Evolutionary conservation across 2,113 vertebrate species (phyloP), one percentile per base, ranked within the genome.

Genomic region (Crypturellus undulatus): DNA sequence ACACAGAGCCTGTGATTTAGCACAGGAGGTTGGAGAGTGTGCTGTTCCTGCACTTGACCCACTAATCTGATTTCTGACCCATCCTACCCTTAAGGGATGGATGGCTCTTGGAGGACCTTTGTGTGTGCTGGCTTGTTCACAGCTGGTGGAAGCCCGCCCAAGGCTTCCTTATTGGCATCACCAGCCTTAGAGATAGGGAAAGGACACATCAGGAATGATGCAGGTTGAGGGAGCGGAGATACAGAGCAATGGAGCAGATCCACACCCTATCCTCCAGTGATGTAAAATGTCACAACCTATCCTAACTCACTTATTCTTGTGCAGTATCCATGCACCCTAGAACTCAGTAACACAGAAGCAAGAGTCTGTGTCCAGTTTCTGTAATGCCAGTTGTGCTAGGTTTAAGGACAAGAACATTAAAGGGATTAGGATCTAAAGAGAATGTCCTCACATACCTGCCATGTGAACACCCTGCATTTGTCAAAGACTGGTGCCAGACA

Each of bases 401-500:
- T 87, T 79, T 89, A 79, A 71, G 13, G 60, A 56, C 32, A 42
- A 54, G 40, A 12, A 30, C 40, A 26, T 80, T 79, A 69, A 69
- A 65, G 43, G 38, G 64, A 62, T 72, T 68, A 60, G 16, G 25
- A 49, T 91, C 42, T 80, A 59, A 28, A 60, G 56, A 92, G 65
- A 90, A 22, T 28, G 63, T 67, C 65, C 90, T 90, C 52, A 43
- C 85, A 88, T 91, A 78, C 72, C 82, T 88, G 51, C 18, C 87
- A 42, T 59, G 79, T 91, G 87, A 91, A 80, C 68, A 83, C 68
- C 26, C 34, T 71, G 38, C 64, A 17, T 71, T 43, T 81, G 20
- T 47, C 79, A 84, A 69, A 60, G 64, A 13, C 26, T 89, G 86
- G 93, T 88, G 79, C 86, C 92, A 87, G 77, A 52, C 77, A 62